Percentiles rank a stretch among this genome's conserved stretches.
phyloP scores from a whole-genome alignment of 1,140 invertebrate species.

The Daktulosphaira vitifoliae region DNA sequence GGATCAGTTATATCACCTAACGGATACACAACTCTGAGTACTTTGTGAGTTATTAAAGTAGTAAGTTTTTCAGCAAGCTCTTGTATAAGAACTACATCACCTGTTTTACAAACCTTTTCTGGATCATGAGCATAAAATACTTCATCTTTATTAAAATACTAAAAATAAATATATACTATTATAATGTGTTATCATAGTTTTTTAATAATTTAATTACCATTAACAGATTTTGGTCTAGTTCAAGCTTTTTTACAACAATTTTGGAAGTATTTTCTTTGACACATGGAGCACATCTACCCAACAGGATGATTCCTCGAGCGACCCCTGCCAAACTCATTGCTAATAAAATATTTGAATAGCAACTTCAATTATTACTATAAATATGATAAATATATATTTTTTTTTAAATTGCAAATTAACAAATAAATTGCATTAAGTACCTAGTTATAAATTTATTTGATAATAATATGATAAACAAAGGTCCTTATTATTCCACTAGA shows the following conservation, averaged over 20 bases:
- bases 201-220: constrained; percentile 50
- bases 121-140: constrained; percentile 69
- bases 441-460: too few species aligned
- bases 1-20: constrained; percentile 75
- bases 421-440: too few species aligned
- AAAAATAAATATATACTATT: constrained; percentile 41
- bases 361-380: too few species aligned
- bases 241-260: constrained; percentile 59
- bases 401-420: too few species aligned
- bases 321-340: not conserved
- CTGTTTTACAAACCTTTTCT: constrained; percentile 62
- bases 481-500: too few species aligned
- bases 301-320: constrained; percentile 11
- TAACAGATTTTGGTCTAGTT: constrained; percentile 56
- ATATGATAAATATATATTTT: too few species aligned
- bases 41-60: constrained; percentile 64
- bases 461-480: too few species aligned
- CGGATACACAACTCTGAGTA: constrained; percentile 69
- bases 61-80: constrained; percentile 61
- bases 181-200: not conserved
- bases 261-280: constrained; percentile 64
- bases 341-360: not conserved
- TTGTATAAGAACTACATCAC: constrained; percentile 71
- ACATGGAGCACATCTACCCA: constrained; percentile 64
- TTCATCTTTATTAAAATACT: constrained; percentile 69